Evolutionary conservation across 2,888 invertebrate species (phyloP), one percentile per base, ranked within the genome.

Genomic region (Calameuta idolon): DNA sequence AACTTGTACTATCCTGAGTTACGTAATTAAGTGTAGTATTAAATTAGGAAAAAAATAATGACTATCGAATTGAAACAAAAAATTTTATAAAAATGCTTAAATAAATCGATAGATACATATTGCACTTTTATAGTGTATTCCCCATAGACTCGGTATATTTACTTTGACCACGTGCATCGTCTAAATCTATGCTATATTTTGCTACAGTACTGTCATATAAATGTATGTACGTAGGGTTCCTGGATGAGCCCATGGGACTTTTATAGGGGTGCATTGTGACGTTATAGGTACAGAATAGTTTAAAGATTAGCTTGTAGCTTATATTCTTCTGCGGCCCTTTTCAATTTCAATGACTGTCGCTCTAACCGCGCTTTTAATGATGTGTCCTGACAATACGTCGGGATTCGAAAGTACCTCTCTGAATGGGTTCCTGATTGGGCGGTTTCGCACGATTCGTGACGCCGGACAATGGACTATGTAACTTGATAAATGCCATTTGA

Each of bases 361-460:
- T 86, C 83, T 83, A 85, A 85, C 85, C 82, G 85, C 84, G 80
- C 79, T 83, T 84, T 85, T 86, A 86, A 87, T 87, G 86, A 87
- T 83, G 84, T 84, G 40, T 74, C 76, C 23, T 69, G 69, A 79
- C 79, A 76, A 76, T 76, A 74, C 74, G 30, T 74, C 23, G 34
- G 15, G 76, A 30, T 37, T 33, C 37, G 37, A 74, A 73, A 74
- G 79, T 75, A 12, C 69, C 76, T 75, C 76, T 76, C 78, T 85
- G 85, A 85, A 85, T 85, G 80, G 83, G 34, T 80, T 78, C 74
- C 82, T 84, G 85, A 85, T 85, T 85, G 83, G 84, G 79, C 78
- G 81, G 78, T 81, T 81, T 81, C 80, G 78, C 79, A 71, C 82
- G 83, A 85, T 84, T 85, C 83, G 83, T 85, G 82, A 83, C 81